Conservation (phyloP, 37 sponge, comb jelly and placozoan species). For the Theonella swinhoei region DNA sequence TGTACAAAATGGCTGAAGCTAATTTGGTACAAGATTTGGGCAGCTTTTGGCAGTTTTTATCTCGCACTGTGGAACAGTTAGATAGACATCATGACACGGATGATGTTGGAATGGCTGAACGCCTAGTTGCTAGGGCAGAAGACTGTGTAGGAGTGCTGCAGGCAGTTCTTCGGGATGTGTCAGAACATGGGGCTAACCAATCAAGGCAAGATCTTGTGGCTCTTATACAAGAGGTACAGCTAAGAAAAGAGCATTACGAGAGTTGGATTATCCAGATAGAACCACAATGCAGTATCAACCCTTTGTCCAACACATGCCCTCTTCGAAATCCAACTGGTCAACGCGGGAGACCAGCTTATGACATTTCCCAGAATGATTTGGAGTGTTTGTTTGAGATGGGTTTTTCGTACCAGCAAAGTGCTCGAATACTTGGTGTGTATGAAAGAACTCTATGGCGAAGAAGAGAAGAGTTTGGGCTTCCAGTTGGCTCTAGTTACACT, state of each 20-base stretch:
- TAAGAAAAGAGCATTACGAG: background rate
- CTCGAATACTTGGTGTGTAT: slow-evolving; percentile 2
- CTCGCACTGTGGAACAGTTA: background rate
- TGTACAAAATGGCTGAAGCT: too few species aligned
- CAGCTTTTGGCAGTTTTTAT: too few species aligned
- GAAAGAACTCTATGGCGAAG: slow-evolving; percentile 1
- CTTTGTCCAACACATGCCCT: too few species aligned
- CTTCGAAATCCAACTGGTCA: background rate
- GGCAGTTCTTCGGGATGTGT: background rate
- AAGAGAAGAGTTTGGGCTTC: slow-evolving; percentile 3
- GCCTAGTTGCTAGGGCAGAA: background rate
- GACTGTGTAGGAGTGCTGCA: slow-evolving; percentile 8
- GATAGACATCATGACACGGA: slow-evolving; percentile 7
- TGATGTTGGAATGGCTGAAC: slow-evolving; percentile 16
- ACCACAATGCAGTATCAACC: background rate
- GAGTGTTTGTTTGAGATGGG: slow-evolving; percentile 18
- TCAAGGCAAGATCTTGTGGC: background rate
- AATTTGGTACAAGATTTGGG: too few species aligned
- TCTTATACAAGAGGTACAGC: background rate
- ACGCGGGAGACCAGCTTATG: slow-evolving; percentile 21
- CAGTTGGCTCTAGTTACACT: background rate
- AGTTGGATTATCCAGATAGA: background rate
- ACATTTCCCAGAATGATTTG: background rate
- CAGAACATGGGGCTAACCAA: background rate
- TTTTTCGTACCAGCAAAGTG: slow-evolving; percentile 1